phyloP scores from a whole-genome alignment of 1,140 invertebrate species.

The Drosophila sp. region DNA sequence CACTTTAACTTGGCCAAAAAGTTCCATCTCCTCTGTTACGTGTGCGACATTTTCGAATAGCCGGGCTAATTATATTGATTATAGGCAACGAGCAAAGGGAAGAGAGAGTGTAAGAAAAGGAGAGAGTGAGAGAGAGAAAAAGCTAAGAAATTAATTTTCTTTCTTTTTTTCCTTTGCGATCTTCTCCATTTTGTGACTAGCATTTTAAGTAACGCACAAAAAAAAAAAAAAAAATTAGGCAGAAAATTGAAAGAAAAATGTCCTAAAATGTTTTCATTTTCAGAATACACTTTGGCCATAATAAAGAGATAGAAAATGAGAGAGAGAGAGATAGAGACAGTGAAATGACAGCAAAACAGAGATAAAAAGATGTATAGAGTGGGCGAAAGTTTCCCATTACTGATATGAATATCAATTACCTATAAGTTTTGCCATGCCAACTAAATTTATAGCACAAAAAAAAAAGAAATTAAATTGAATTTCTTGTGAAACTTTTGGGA shows the following conservation, averaged over 20 bases:
- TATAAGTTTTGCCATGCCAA: not conserved
- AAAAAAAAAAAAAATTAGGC: not conserved
- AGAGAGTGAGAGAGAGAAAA: conserved; percentile 13
- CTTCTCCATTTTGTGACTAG: conserved; percentile 49
- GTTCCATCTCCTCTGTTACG: conserved; percentile 46
- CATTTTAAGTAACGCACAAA: conserved; percentile 58
- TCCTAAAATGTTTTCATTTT: conserved; percentile 15
- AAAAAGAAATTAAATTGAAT: conserved; percentile 1
- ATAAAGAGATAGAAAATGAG: conserved; percentile 5
- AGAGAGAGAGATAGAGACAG: not conserved
- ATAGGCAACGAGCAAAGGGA: conserved; percentile 26
- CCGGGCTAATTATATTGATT: conserved; percentile 78
- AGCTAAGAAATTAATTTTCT: conserved; percentile 66
- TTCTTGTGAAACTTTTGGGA: not conserved
- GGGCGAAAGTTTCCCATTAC: conserved; percentile 5
- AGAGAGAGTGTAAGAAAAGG: conserved; percentile 20
- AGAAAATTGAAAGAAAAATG: not conserved
- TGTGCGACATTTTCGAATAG: conserved; percentile 78
- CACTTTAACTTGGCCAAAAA: conserved; percentile 40
- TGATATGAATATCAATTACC: conserved; percentile 29
- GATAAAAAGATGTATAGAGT: not conserved
- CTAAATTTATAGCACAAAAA: not conserved
- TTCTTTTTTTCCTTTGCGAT: conserved; percentile 9
- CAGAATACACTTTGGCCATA: conserved; percentile 3
- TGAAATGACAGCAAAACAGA: not conserved